phyloP scores from a whole-genome alignment of 2,888 invertebrate species.

The Drosophila paracracens region DNA sequence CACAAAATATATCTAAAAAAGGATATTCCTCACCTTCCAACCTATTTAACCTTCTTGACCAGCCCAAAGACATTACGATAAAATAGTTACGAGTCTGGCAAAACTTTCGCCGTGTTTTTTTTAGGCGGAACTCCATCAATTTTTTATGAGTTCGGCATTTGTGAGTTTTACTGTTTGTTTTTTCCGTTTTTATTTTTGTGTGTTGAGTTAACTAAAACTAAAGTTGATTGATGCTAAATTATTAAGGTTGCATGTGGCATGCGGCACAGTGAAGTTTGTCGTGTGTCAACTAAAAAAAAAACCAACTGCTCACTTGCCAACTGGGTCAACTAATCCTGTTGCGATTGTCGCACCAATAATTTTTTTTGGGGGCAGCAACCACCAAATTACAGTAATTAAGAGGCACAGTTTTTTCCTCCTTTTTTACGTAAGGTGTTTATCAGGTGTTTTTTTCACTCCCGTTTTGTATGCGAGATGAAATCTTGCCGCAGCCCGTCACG shows the following conservation, averaged over 20 bases:
- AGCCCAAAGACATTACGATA: background rate
- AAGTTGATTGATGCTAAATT: constrained; percentile 68
- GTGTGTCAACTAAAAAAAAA: constrained; percentile 9
- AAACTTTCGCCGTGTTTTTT: constrained; percentile 44
- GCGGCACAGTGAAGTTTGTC: constrained; percentile 22
- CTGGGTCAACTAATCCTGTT: constrained; percentile 68
- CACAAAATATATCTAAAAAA: background rate
- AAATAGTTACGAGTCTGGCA: constrained; percentile 15
- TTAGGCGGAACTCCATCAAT: constrained; percentile 39
- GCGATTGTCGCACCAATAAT: constrained; percentile 56
- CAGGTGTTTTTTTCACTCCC: constrained; percentile 27
- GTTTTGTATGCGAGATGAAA: constrained; percentile 32
- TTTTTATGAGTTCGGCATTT: constrained; percentile 47
- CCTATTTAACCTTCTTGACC: background rate
- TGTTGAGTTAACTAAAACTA: constrained; percentile 34
- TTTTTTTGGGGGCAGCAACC: constrained; percentile 36
- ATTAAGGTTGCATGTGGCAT: constrained; percentile 65
- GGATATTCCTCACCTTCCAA: background rate
- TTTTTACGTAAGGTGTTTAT: constrained; percentile 62
- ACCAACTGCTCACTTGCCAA: constrained; percentile 28
- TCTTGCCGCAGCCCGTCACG: constrained; percentile 40
- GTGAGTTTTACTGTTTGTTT: constrained; percentile 33
- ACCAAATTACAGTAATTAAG: constrained; percentile 68
- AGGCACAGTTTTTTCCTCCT: constrained; percentile 28
- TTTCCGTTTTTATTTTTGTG: constrained; percentile 5